These are phyloP conservation scores for Nasua narica DNA, from an alignment of 2,797 vertebrate genomes.

Conservation along the genomic window DNA sequence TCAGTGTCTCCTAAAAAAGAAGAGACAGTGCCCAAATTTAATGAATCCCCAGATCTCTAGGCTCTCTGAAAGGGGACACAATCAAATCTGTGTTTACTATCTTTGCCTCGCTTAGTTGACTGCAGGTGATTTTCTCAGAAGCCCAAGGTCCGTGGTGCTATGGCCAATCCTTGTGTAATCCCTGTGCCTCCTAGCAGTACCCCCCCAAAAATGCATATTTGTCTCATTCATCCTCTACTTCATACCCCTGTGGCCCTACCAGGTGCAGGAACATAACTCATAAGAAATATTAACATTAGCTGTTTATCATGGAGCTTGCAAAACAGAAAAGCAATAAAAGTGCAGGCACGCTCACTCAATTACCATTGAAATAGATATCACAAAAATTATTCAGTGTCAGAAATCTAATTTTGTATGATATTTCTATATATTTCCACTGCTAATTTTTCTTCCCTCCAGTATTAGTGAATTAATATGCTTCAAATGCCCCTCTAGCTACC, in stretches of 20 bases:
- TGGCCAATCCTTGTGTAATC: conserved; percentile 51
- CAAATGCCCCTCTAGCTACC: conserved; percentile 88
- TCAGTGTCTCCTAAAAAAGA: neutral
- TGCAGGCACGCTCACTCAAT: conserved; percentile 74
- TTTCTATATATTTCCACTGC: conserved; percentile 84
- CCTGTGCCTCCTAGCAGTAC: conserved; percentile 72
- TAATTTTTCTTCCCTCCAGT: conserved; percentile 82
- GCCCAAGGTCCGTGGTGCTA: neutral
- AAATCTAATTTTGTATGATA: conserved; percentile 88
- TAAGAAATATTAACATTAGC: conserved; percentile 84
- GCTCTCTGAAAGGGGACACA: neutral
- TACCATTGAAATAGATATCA: conserved; percentile 84
- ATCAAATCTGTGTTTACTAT: neutral
- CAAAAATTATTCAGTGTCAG: conserved; percentile 88
- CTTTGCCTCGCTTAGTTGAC: neutral
- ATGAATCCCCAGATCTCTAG: neutral
- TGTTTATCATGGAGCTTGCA: conserved; percentile 84
- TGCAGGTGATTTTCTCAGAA: neutral
- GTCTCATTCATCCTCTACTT: conserved; percentile 77
- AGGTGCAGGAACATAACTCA: conserved; percentile 80
- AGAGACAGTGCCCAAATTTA: neutral
- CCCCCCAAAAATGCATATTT: conserved; percentile 78
- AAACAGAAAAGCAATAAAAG: conserved; percentile 87
- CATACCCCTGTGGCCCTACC: conserved; percentile 81
- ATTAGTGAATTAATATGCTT: conserved; percentile 87